Evolutionary conservation across 2,113 vertebrate species (phyloP), one percentile per base, ranked within the genome.

Genomic region (Nerophis lumbriciformis): DNA sequence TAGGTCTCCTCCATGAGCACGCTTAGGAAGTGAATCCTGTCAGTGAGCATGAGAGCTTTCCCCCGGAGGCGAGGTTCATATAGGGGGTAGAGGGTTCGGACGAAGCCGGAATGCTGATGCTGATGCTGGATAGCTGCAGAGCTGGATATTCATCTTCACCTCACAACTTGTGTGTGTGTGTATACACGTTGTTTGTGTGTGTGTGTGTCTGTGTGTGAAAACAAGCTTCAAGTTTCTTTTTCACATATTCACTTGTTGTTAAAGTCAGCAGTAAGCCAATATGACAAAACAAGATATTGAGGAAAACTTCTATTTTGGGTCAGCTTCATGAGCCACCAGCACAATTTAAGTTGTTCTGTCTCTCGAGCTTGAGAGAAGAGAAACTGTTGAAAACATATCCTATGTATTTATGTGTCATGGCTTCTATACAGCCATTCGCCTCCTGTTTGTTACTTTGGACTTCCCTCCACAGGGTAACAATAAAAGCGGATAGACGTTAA

Each of bases 21-120:
- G 48, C 64, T 75, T 71, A 89, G 89, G 90, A 90, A 87, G 86
- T 86, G 80, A 84, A 86, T 90, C 83, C 85, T 86, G 85, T 87
- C 85, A 81, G 80, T 60, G 69, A 81, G 82, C 78, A 88, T 83
- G 75, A 81, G 81, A 83, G 74, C 61, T 68, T 78, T 75, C 77
- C 78, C 45, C 77, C 55, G 48, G 58, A 71, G 80, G 76, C 59
- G 19, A 75, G 79, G 81, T 77, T 83, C 79, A 85, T 11, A 37
- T 61, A 59, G 12, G 53, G 79, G 72, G 76, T 75, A 72, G 62
- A 77, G 72, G 79, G 72, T 78, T 77, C n/a, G 68, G 70, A 77
- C 74, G 63, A 75, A 71, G 73, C 61, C 69, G 68, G 72, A 85
- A 84, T 85, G 86, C 83, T 87, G 84, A 84, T 85, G 86, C 83